A percentile compares a stretch with the other conserved stretches of the same genome.
Evolutionary conservation across 2,888 invertebrate species (phyloP).

Genomic region (Lutraria lutraria): DNA sequence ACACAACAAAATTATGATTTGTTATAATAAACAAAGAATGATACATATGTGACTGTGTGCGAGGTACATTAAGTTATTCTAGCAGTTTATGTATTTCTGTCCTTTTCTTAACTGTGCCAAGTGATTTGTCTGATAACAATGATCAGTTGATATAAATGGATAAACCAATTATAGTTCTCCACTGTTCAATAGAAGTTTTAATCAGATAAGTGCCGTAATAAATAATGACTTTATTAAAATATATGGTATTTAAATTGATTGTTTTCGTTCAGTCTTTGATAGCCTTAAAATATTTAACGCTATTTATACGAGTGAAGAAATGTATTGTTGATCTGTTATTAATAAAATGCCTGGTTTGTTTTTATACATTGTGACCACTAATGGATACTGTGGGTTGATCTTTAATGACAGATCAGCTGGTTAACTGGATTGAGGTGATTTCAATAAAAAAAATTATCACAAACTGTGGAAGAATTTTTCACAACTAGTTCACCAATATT

Average conservation of each 20-base stretch:
- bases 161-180: conserved; percentile 47
- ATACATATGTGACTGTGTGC: background rate
- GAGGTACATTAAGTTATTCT: background rate
- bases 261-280: conserved; percentile 19
- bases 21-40: no score
- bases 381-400: background rate
- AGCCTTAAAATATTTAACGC: conserved; percentile 11
- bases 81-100: background rate
- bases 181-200: conserved; percentile 37
- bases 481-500: no score
- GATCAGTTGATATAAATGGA: conserved; percentile 35
- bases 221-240: conserved; percentile 32
- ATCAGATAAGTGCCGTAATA: conserved; percentile 39
- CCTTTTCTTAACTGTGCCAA: conserved; percentile 21
- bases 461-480: background rate
- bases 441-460: background rate
- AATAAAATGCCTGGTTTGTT: background rate
- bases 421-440: background rate
- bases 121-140: conserved; percentile 31
- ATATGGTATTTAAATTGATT: conserved; percentile 28
- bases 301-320: background rate
- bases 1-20: no score
- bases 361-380: background rate
- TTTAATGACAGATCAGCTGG: background rate
- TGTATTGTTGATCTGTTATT: background rate